These are phyloP conservation scores for Antitype chi DNA, from an alignment of 2,888 invertebrate species.

Conservation along the genomic window DNA sequence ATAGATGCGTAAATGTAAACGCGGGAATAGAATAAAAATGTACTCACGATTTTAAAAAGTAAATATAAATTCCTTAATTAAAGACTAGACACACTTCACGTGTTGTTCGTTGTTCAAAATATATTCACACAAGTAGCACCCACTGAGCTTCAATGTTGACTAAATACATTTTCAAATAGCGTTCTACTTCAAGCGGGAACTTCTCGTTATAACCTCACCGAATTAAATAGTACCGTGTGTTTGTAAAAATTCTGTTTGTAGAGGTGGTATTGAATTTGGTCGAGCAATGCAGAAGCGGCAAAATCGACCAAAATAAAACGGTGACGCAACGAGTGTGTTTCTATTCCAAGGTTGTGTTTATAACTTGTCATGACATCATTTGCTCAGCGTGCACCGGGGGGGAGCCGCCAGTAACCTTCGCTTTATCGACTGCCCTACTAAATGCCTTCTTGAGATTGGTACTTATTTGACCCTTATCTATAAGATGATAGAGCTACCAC, in stretches of 20 bases:
- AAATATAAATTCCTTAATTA: constrained; percentile 52
- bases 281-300: constrained; percentile 54
- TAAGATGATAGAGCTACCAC: not conserved
- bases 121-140: constrained; percentile 46
- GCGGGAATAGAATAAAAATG: not conserved
- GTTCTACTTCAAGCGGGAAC: constrained; percentile 74
- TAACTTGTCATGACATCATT: constrained; percentile 64
- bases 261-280: constrained; percentile 61
- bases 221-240: constrained; percentile 25
- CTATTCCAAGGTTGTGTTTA: constrained; percentile 77
- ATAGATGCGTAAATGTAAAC: not conserved
- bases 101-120: constrained; percentile 20
- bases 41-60: constrained; percentile 49
- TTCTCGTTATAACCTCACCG: constrained; percentile 54
- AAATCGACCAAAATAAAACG: constrained; percentile 82
- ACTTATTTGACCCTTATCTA: not conserved
- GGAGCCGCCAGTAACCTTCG: constrained; percentile 55
- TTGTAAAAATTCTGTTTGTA: fast-evolving
- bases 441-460: not conserved
- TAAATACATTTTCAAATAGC: constrained; percentile 68
- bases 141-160: constrained; percentile 62
- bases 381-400: constrained; percentile 22
- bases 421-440: constrained; percentile 34
- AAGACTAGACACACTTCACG: constrained; percentile 55
- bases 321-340: constrained; percentile 78